phyloP scores from a whole-genome alignment of 2,113 vertebrate genomes.

The Pagrus major region DNA sequence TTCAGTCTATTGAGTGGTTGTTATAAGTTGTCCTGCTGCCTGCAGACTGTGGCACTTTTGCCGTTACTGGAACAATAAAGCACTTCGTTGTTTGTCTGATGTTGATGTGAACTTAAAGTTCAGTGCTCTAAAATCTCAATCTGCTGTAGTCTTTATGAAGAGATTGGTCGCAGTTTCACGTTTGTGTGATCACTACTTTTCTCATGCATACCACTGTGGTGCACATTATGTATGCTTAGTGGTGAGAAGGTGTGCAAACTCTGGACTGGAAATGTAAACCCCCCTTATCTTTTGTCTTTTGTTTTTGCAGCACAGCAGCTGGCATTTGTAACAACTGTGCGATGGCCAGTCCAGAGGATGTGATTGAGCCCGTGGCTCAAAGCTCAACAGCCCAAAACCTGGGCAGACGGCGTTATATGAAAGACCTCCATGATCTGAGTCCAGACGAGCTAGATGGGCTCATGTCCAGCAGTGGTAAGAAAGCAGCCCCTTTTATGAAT shows the following conservation, averaged over 20 bases:
- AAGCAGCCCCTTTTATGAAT: neutral
- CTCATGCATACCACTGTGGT: neutral
- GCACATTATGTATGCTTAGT: neutral
- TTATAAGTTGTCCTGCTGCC: neutral
- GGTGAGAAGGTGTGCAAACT: neutral
- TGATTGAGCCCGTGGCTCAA: slow-evolving; percentile 56
- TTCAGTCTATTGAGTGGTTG: too few relatives aligned
- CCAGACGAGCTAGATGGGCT: slow-evolving; percentile 81
- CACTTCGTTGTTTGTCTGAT: too few relatives aligned
- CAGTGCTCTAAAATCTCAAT: neutral
- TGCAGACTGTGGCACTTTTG: neutral
- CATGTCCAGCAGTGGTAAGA: slow-evolving; percentile 74
- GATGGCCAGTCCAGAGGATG: slow-evolving; percentile 72
- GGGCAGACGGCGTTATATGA: slow-evolving; percentile 62
- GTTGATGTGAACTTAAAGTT: neutral
- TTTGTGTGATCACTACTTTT: neutral
- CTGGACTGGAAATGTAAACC: slow-evolving; percentile 7
- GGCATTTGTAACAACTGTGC: neutral
- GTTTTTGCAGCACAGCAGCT: slow-evolving; percentile 15
- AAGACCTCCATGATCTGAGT: slow-evolving; percentile 51
- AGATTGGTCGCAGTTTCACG: neutral
- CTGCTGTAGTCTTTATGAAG: neutral
- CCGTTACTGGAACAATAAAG: neutral
- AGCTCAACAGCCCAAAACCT: slow-evolving; percentile 49
- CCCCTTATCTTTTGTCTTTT: slow-evolving; percentile 13